Base-by-base conservation (phyloP, 2,113 vertebrate genomes). In the Hippotragus niger region DNA sequence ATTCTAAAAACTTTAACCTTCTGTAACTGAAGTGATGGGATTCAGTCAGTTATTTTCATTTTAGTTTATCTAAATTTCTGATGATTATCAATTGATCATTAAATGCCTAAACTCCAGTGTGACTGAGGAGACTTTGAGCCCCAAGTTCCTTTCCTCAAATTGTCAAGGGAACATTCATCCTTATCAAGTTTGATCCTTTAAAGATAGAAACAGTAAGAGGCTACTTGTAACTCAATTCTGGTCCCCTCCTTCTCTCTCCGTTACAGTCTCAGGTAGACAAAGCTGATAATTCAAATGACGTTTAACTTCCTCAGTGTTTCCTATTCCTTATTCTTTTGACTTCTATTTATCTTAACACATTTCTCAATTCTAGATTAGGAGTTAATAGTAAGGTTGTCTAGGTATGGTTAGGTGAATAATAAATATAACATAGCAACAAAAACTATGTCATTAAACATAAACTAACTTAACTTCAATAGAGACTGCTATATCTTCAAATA, bases 201-300 rank as follows among this genome's bases (percentile, higher is more conserved):
- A 89, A 92, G 97, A 95, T 23, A 91, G 88, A 71, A 94, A 92
- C 15, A 90, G 80, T 58, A 90, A 91, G 91, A 91, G n/a, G 52
- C 50, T 83, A 55, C 87, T 76, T 62, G 80, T 84, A 95, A 96
- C 33, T 94, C 95, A 86, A 16, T 93, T 96, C 50, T 31, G 58
- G 91, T 19, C 45, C 50, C 91, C 91, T 88, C 78, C 57, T 92
- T 90, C 80, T 76, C 57, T 40, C 81, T 95, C 60, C 57, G 2
- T 94, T 90, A 91, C 62, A 94, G 91, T 64, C 93, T 97, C 89
- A 92, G 89, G 52, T 87, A 53, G n/a, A 90, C n/a, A 84, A 67
- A 0, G 3, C 3, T 47, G 76, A 82, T 89, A 25, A 67, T 83
- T 88, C 67, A 92, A 88, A 78, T 62, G 64, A 90, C 12, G 1